Evolutionary conservation across 2,888 invertebrate genomes (phyloP).

Genomic region (Allygus modestus): DNA sequence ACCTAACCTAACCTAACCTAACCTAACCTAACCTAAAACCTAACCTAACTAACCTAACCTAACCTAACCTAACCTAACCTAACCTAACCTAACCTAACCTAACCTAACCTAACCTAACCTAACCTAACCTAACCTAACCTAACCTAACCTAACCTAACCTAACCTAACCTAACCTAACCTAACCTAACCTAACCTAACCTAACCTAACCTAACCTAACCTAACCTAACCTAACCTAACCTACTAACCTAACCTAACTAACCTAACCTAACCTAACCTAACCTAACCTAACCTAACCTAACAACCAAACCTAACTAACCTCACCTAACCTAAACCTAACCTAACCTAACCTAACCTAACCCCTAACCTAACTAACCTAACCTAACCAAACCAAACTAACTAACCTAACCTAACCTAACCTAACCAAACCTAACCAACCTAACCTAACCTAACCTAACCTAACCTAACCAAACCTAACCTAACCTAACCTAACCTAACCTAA

Average conservation of each 20-base stretch:
- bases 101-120: too few relatives aligned
- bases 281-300: constrained; percentile 71
- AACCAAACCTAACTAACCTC: constrained; percentile 69
- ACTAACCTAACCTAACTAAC: constrained; percentile 66
- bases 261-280: constrained; percentile 69
- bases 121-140: too few relatives aligned
- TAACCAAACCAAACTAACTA: constrained; percentile 41
- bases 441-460: constrained; percentile 62
- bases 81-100: too few relatives aligned
- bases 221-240: constrained; percentile 63
- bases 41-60: too few relatives aligned
- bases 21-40: too few relatives aligned
- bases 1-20: too few relatives aligned
- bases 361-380: constrained; percentile 52
- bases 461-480: constrained; percentile 60
- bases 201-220: constrained; percentile 61
- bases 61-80: too few relatives aligned
- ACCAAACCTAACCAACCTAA: constrained; percentile 50
- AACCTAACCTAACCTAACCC: constrained; percentile 59
- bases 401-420: constrained; percentile 10
- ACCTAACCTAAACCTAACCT: constrained; percentile 65
- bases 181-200: constrained; percentile 61
- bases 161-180: constrained; percentile 53
- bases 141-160: too few relatives aligned
- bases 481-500: constrained; percentile 62